Conservation (phyloP, 2,888 invertebrate species). For the Eucriotettix oculatus region DNA sequence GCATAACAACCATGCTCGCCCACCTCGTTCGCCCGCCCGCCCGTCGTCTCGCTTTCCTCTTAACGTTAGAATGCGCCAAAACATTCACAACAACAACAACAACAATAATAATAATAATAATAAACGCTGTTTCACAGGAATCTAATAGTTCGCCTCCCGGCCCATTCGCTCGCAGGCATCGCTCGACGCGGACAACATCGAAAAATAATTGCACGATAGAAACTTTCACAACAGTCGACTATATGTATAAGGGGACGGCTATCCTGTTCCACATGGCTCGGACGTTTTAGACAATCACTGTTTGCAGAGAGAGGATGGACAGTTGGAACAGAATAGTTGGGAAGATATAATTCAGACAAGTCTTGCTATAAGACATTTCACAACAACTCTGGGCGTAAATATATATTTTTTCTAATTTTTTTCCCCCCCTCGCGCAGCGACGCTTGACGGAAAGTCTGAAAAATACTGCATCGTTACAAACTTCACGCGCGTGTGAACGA, state of each 20-base stretch:
- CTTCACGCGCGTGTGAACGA: no score
- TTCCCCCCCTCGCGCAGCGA: no score
- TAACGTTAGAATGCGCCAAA: not conserved
- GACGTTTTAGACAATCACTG: slow-evolving; percentile 18
- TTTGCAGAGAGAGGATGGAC: slow-evolving; percentile 12
- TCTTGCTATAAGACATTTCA: not conserved
- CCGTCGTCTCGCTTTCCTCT: no score
- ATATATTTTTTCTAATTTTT: no score
- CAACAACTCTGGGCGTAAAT: not conserved
- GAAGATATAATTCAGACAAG: slow-evolving; percentile 8
- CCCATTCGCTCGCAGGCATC: not conserved
- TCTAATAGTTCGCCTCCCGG: not conserved
- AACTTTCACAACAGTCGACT: slow-evolving; percentile 1
- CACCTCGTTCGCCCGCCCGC: no score
- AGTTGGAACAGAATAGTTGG: slow-evolving; percentile 14
- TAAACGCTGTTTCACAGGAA: slow-evolving; percentile 9
- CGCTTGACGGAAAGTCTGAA: no score
- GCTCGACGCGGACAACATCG: slow-evolving; percentile 1
- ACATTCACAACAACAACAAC: slow-evolving; percentile 7
- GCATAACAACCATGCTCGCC: no score
- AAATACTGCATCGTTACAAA: no score
- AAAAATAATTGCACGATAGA: not conserved
- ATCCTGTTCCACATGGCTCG: slow-evolving; percentile 31
- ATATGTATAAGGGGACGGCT: slow-evolving; percentile 24
- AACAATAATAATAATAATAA: no score